These are phyloP conservation scores for Cryptocheilus praepositus DNA, from an alignment of 2,888 invertebrate genomes.

Conservation along the genomic window DNA sequence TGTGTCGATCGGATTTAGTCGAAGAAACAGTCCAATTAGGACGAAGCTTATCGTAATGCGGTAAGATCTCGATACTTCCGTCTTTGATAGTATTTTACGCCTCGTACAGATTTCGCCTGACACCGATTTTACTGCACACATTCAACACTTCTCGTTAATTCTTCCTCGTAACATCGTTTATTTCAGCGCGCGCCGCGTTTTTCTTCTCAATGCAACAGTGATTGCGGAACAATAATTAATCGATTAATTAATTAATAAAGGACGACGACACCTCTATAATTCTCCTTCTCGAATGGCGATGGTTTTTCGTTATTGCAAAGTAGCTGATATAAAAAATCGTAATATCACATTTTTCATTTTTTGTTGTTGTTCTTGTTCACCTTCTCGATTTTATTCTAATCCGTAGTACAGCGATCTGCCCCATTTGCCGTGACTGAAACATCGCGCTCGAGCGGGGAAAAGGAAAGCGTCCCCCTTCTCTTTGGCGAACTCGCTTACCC, in stretches of 20 bases:
- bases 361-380: neutral
- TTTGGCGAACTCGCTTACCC: neutral
- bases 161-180: no score
- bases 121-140: no score
- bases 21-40: no score
- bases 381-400: constrained; percentile 28
- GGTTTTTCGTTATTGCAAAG: constrained; percentile 52
- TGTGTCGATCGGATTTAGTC: no score
- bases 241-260: constrained; percentile 3
- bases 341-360: constrained; percentile 55
- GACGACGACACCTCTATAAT: constrained; percentile 19
- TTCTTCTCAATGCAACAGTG: no score
- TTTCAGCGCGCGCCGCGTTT: no score
- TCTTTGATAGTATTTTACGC: no score
- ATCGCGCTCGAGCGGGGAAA: neutral
- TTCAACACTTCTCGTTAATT: no score
- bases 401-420: constrained; percentile 25
- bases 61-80: no score
- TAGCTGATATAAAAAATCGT: constrained; percentile 60
- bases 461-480: neutral
- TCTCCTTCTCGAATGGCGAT: constrained; percentile 30
- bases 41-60: no score
- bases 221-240: neutral
- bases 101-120: no score
- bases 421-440: neutral